These are phyloP conservation scores for Borostomias antarcticus DNA, from an alignment of 2,797 vertebrate genomes.

Conservation along the genomic window DNA sequence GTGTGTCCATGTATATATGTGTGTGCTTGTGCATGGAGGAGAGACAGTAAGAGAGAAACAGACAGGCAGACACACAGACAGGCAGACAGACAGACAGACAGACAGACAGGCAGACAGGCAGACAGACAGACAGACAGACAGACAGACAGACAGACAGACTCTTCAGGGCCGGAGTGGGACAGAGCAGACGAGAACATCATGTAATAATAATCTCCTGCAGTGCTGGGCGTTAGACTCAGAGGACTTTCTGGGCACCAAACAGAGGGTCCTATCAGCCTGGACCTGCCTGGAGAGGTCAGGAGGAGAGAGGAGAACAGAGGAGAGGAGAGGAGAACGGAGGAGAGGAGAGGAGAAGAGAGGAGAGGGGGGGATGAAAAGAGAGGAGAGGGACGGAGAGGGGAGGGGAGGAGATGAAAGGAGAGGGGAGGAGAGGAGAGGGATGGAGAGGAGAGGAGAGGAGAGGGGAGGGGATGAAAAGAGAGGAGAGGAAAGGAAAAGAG, in stretches of 20 bases:
- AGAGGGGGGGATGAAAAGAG: constrained; percentile 13
- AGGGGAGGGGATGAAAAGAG: not conserved
- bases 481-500: constrained; percentile 8
- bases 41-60: too few species aligned
- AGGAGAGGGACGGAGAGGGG: constrained; percentile 7
- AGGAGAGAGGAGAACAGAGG: constrained; percentile 20
- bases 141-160: not conserved
- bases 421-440: constrained; percentile 1
- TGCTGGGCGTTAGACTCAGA: not conserved
- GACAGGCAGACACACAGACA: too few species aligned
- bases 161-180: not conserved
- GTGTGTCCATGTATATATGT: too few species aligned
- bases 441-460: constrained; percentile 14
- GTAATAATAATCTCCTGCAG: not conserved
- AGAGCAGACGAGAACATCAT: not conserved
- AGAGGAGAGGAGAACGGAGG: constrained; percentile 11
- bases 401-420: not conserved
- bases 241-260: constrained; percentile 18
- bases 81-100: not conserved
- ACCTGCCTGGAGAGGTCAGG: constrained; percentile 46
- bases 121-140: not conserved
- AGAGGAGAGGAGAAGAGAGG: constrained; percentile 1
- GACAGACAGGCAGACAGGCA: constrained; percentile 9
- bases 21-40: too few species aligned
- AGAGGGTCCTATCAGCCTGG: constrained; percentile 37